Base-by-base conservation (phyloP, 2,888 invertebrate species). In the Argyra leucocephala region DNA sequence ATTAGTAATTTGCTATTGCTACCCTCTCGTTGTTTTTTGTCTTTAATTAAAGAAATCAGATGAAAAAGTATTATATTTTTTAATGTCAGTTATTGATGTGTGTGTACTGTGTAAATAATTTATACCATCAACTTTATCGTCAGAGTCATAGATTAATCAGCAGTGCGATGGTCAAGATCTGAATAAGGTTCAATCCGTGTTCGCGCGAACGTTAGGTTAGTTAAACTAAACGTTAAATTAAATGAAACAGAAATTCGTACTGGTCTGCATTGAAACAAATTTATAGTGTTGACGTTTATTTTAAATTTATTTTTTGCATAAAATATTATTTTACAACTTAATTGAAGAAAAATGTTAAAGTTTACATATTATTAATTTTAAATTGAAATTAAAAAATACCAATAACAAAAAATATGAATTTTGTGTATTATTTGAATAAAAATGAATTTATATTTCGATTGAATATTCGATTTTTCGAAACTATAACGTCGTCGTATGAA, bases 121-220 rank as follows among this genome's bases (percentile, higher is more conserved):
- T 31, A 31, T 31, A 7, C 6, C 31, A 31, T n/a, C n/a, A n/a
- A n/a, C 5, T 31, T 31, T 31, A 10, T 7, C 5, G 5, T 48
- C 18, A 48, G 48, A 48, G 48, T 48, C 15, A 15, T 37, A 37
- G 6, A 37, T 10, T n/a, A 48, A 18, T 18, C 9, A 48, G 48
- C 15, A 48, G 22, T 23, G 18, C 59, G 23, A 59, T 23, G 59
- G 59, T 23, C 59, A 59, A 59, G 59, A 23, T 59, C 59, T 59
- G 23, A 10, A 23, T 15, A 48, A 48, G n/a, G 1, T 48, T 48
- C 48, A 48, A n/a, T 18, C 48, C 3, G 48, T 48, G 31, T 1
- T 31, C 9, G 31, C 9, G 31, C 31, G 3, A 26, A 6, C 7
- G 7, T 31, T 31, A 31, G 3, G 7, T 31, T 31, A n/a, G n/a